Percentiles rank a stretch among this genome's conserved stretches.
Evolutionary conservation across 2,797 vertebrate genomes (phyloP).

Genomic region (Xenops minutus): DNA sequence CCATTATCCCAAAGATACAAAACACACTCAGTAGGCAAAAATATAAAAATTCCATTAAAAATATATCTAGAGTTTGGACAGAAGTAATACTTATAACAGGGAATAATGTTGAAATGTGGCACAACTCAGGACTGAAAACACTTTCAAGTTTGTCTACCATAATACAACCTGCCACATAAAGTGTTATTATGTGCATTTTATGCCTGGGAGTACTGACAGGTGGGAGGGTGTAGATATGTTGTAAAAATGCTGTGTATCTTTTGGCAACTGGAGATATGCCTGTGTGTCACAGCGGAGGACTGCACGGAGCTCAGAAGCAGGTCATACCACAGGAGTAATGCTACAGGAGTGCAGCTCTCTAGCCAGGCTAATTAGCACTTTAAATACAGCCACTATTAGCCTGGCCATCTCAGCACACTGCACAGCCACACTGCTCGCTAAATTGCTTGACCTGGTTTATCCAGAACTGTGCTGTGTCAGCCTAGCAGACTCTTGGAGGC

Average conservation of each 20-base stretch:
- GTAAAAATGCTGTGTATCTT: not conserved
- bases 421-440: not conserved
- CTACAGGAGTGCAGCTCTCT: not conserved
- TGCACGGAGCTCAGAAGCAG: not conserved
- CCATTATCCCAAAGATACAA: not conserved
- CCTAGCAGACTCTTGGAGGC: not conserved
- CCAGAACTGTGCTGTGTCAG: not conserved
- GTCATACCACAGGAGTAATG: rapidly evolving
- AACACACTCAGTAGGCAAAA: not conserved
- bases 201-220: not conserved
- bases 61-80: not conserved
- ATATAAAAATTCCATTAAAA: not conserved
- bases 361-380: not conserved
- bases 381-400: not conserved
- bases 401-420: not conserved
- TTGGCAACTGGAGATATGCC: not conserved
- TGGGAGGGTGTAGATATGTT: rapidly evolving
- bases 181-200: not conserved
- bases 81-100: not conserved
- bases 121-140: not conserved
- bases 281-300: not conserved
- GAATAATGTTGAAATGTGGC: not conserved
- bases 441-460: not conserved
- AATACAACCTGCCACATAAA: not conserved
- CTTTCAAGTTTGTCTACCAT: not conserved